Base-by-base conservation (phyloP, 2,888 invertebrate genomes). In the Lasioglossum oenotherae region DNA sequence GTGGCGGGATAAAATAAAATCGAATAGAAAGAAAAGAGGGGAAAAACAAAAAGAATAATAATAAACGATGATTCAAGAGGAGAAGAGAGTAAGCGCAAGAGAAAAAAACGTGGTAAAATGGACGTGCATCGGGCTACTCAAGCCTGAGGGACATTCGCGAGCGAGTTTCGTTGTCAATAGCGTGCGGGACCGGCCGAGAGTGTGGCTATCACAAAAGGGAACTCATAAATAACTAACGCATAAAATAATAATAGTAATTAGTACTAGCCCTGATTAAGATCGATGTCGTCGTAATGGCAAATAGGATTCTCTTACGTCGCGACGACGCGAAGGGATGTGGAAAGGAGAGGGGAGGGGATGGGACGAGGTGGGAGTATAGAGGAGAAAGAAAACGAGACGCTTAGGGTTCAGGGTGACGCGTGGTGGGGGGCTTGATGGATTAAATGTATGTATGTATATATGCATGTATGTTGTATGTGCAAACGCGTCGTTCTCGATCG, bases 201-300 rank as follows among this genome's bases (percentile, higher is more conserved):
- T 90, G 93, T 90, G 92, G 92, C 92, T 89, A 92, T 93, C 92
- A 92, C 93, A 92, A 91, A 91, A 92, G 73, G 72, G 74, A 77
- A 82, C 72, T 86, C 88, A 92, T 91, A 94, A 94, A 94, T 94
- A 94, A 93, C 88, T 88, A 91, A 91, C 84, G 87, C 85, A 83
- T 84, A 91, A 89, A 85, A 92, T 86, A 82, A 90, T 91, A 88
- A 91, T 89, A 88, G 57, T 77, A 76, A 83, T 76, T 88, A 89
- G 78, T 90, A 86, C 83, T 90, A 89, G 90, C 90, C 89, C 88
- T 87, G 88, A 91, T 88, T 85, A 88, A 88, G 86, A 88, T 88
- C 91, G 88, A 90, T 90, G 90, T 90, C 90, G 85, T 91, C 89
- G 88, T 90, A 88, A 92, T 90, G 89, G 91, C 91, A 89, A 84